phyloP scores from a whole-genome alignment of 1,140 invertebrate species.

The Bombus soroeensis region DNA sequence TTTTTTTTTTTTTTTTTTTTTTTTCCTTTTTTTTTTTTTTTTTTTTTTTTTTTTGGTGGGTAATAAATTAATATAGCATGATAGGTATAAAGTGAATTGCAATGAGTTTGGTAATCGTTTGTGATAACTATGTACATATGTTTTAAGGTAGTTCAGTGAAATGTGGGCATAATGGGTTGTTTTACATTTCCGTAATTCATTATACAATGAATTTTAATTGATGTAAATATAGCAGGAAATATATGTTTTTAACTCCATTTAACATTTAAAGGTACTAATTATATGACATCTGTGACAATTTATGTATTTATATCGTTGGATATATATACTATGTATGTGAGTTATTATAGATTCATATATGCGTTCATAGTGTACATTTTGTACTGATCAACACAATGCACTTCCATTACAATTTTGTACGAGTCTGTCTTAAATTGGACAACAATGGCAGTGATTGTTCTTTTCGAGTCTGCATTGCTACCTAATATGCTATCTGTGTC shows the following conservation, averaged over 20 bases:
- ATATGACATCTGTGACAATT: no score
- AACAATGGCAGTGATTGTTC: background rate
- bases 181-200: background rate
- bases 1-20: background rate
- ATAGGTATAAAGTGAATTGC: background rate
- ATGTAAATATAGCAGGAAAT: background rate
- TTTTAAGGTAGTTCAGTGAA: no score
- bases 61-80: background rate
- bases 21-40: background rate
- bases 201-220: background rate
- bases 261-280: background rate
- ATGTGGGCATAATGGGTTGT: no score
- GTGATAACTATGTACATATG: background rate
- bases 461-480: background rate
- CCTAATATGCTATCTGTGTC: background rate
- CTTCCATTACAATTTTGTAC: background rate
- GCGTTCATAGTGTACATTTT: background rate
- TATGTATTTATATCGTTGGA: background rate
- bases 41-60: background rate
- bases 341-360: background rate
- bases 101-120: background rate
- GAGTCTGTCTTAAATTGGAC: background rate
- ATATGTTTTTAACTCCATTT: background rate
- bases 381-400: background rate
- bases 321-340: background rate